phyloP scores from a whole-genome alignment of 1,140 invertebrate genomes.

The Chelonus insularis region DNA sequence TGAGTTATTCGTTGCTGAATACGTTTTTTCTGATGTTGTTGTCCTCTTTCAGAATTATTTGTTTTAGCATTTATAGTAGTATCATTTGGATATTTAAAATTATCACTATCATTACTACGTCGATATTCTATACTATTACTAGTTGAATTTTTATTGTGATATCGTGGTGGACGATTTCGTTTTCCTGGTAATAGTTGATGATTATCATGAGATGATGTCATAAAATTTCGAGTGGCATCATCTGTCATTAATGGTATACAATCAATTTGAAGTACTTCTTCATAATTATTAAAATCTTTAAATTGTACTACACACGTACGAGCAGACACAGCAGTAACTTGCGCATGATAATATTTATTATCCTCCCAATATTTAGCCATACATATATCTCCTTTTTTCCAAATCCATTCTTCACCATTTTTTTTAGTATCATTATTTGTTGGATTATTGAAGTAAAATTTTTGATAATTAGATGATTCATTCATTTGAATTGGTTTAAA shows the following conservation, averaged over 20 bases:
- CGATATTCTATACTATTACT: too few relatives aligned
- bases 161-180: too few relatives aligned
- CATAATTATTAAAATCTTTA: slow-evolving; percentile 84
- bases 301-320: slow-evolving; percentile 84
- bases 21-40: not conserved
- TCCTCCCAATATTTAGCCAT: slow-evolving; percentile 93
- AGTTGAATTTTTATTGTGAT: too few relatives aligned
- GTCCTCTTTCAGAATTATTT: too few relatives aligned
- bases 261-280: slow-evolving; percentile 81
- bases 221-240: not conserved
- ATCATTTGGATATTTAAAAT: too few relatives aligned
- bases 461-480: slow-evolving; percentile 38
- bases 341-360: slow-evolving; percentile 84
- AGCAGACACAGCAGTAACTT: slow-evolving; percentile 76
- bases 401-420: slow-evolving; percentile 60
- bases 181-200: too few relatives aligned
- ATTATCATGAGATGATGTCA: not conserved
- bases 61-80: too few relatives aligned
- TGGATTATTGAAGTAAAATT: slow-evolving; percentile 30
- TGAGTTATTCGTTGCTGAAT: not conserved
- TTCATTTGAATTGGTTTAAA: too few relatives aligned
- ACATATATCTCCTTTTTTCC: slow-evolving; percentile 79
- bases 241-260: slow-evolving; percentile 64
- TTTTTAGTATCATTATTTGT: slow-evolving; percentile 41
- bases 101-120: too few relatives aligned